A percentile compares a stretch with the other conserved stretches of the same genome.
phyloP scores from a whole-genome alignment of 2,888 invertebrate species.

The Diogma glabrata region DNA sequence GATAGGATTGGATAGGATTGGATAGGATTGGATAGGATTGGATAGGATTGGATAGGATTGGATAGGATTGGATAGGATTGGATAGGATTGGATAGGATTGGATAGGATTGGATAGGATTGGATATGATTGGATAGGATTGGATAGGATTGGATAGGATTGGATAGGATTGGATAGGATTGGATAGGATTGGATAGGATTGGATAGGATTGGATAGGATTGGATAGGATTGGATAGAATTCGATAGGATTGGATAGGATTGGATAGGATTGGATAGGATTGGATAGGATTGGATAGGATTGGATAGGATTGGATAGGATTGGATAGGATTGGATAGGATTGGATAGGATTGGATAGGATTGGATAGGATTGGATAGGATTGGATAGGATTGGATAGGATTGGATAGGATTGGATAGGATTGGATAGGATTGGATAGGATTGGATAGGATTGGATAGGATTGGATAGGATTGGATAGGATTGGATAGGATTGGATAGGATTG shows the following conservation, averaged over 20 bases:
- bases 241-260: background rate
- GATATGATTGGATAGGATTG: background rate
- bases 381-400: background rate
- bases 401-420: background rate
- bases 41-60: background rate
- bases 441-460: background rate
- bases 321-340: background rate
- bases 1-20: background rate
- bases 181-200: background rate
- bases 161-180: background rate
- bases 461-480: background rate
- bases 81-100: background rate
- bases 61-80: background rate
- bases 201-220: background rate
- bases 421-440: background rate
- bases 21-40: background rate
- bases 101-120: background rate
- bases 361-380: background rate
- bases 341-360: background rate
- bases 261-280: background rate
- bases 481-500: background rate
- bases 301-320: background rate
- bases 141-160: background rate
- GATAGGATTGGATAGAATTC: background rate
- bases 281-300: background rate